These are phyloP conservation scores for Colletes collaris DNA, from an alignment of 2,888 invertebrate genomes.

Conservation along the genomic window DNA sequence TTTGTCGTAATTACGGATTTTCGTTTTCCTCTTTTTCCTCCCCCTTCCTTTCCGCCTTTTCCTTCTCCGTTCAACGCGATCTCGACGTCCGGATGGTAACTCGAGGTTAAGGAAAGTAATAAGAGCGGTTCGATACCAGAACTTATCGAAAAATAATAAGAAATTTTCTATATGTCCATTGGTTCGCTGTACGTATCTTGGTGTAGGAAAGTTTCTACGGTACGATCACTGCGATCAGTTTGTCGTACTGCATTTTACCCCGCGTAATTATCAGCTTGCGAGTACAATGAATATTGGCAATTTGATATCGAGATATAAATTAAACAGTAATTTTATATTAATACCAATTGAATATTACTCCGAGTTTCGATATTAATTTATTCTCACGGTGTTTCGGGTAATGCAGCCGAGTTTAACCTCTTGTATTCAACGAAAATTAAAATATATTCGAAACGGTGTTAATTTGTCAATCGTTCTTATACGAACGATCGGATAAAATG, in stretches of 20 bases:
- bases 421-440: conserved; percentile 25
- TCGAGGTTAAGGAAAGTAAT: conserved; percentile 19
- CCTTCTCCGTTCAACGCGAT: neutral
- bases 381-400: conserved; percentile 36
- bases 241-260: conserved; percentile 11
- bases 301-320: conserved; percentile 36
- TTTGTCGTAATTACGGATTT: conserved; percentile 75
- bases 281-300: conserved; percentile 19
- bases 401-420: conserved; percentile 11
- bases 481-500: neutral
- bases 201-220: neutral
- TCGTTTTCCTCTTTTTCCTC: conserved; percentile 29
- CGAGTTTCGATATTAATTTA: conserved; percentile 42
- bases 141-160: conserved; percentile 34
- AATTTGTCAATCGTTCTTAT: conserved; percentile 3
- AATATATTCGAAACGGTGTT: conserved; percentile 15
- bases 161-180: conserved; percentile 6
- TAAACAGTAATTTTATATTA: conserved; percentile 43
- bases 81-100: conserved; percentile 2
- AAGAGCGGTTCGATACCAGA: conserved; percentile 9
- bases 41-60: neutral
- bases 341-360: conserved; percentile 50
- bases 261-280: neutral
- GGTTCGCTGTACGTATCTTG: neutral
- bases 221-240: conserved; percentile 24